Conservation (phyloP, 2,113 vertebrate species). For the Atractosteus spatula region DNA sequence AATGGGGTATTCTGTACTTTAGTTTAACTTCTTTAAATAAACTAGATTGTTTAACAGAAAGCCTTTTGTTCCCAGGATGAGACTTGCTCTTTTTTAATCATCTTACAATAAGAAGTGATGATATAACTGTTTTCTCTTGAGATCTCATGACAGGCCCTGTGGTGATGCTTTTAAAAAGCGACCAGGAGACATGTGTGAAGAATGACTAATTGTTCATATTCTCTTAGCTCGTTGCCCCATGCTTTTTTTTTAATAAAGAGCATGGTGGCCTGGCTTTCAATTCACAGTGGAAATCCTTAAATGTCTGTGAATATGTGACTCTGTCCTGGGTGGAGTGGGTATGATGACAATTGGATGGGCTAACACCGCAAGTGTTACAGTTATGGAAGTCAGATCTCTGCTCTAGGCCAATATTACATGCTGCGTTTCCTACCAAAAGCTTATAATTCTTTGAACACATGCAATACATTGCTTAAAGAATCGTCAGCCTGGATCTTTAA, state of each 20-base stretch:
- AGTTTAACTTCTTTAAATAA: conserved; percentile 31
- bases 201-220: no score
- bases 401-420: no score
- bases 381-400: no score
- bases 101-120: conserved; percentile 32
- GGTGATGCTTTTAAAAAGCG: conserved; percentile 21
- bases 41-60: conserved; percentile 34
- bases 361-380: no score
- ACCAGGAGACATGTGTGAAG: not conserved
- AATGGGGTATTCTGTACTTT: conserved; percentile 9
- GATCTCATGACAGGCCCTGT: conserved; percentile 30
- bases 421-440: no score
- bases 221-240: not conserved
- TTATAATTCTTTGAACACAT: no score
- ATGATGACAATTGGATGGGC: no score
- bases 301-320: not conserved
- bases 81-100: conserved; percentile 29
- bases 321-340: not conserved
- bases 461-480: no score
- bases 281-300: conserved; percentile 3
- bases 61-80: conserved; percentile 40
- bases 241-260: not conserved
- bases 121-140: conserved; percentile 30
- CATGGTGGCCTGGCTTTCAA: not conserved
- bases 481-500: no score